Evolutionary conservation across 2,113 vertebrate species (phyloP).

Genomic region (Bujurquina vittata): DNA sequence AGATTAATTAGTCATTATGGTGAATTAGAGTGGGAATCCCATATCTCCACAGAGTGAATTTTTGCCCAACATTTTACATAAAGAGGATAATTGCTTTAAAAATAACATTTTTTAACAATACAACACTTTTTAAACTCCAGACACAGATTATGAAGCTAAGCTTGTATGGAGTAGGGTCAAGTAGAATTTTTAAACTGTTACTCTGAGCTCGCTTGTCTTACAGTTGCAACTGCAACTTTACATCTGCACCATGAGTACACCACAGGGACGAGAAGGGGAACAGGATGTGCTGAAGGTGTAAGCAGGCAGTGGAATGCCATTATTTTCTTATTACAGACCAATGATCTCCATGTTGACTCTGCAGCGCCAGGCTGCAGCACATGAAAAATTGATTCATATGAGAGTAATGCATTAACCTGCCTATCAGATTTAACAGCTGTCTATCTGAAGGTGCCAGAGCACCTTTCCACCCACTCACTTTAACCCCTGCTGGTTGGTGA

Average conservation of each 20-base stretch:
- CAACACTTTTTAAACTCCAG: not conserved
- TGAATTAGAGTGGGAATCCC: too few species aligned
- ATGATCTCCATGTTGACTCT: not conserved
- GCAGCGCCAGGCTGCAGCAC: not conserved
- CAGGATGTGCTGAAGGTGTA: not conserved
- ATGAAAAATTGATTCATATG: not conserved
- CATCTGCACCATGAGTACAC: not conserved
- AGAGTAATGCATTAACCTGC: not conserved
- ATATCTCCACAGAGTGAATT: not conserved
- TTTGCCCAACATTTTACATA: not conserved
- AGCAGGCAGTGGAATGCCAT: not conserved
- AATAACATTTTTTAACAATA: not conserved
- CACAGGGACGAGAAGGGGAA: not conserved
- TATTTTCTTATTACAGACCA: not conserved
- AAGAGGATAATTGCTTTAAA: not conserved
- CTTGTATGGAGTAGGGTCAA: not conserved
- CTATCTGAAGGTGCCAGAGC: too few species aligned
- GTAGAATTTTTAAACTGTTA: too few species aligned
- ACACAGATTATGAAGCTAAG: not conserved
- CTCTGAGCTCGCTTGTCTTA: too few species aligned
- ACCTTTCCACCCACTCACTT: not conserved
- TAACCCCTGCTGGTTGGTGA: not conserved
- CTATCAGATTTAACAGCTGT: not conserved
- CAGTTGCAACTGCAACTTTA: not conserved
- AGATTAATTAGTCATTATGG: conserved; percentile 32